phyloP scores from a whole-genome alignment of 2,888 invertebrate genomes.

The Myopa tessellatipennis region DNA sequence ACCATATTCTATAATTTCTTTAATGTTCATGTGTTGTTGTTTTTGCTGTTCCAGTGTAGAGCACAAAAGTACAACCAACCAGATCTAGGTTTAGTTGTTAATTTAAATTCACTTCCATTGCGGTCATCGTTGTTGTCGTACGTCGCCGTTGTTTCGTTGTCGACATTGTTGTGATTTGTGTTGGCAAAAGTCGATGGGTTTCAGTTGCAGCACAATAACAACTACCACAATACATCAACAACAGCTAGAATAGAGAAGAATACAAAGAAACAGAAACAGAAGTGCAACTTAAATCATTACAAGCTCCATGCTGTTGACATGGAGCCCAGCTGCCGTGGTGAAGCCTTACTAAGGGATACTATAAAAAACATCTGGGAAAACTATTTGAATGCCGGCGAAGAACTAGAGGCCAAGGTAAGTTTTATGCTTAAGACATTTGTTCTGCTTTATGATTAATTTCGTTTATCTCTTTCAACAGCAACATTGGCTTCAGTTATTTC shows the following conservation, averaged over 20 bases:
- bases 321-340: conserved; percentile 9
- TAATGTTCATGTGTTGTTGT: conserved; percentile 1
- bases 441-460: conserved; percentile 17
- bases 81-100: conserved; percentile 34
- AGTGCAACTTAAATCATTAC: not conserved
- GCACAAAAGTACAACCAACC: not conserved
- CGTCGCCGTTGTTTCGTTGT: conserved; percentile 18
- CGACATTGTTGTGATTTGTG: conserved; percentile 10
- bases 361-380: conserved; percentile 61
- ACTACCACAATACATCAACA: conserved; percentile 1
- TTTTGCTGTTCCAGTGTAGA: conserved; percentile 2
- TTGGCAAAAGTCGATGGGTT: conserved; percentile 8
- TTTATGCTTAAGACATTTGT: conserved; percentile 8
- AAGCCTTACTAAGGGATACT: conserved; percentile 55
- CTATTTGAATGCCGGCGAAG: conserved; percentile 55
- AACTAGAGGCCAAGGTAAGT: conserved; percentile 48
- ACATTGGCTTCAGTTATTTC: conserved; percentile 60
- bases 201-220: conserved; percentile 1
- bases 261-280: not conserved
- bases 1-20: conserved; percentile 14
- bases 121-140: conserved; percentile 19
- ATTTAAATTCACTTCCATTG: conserved; percentile 29
- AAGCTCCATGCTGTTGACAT: conserved; percentile 30
- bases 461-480: conserved; percentile 52
- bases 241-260: conserved; percentile 1